Evolutionary conservation across 2,888 invertebrate species (phyloP).

Genomic region (Julus scandinavius): DNA sequence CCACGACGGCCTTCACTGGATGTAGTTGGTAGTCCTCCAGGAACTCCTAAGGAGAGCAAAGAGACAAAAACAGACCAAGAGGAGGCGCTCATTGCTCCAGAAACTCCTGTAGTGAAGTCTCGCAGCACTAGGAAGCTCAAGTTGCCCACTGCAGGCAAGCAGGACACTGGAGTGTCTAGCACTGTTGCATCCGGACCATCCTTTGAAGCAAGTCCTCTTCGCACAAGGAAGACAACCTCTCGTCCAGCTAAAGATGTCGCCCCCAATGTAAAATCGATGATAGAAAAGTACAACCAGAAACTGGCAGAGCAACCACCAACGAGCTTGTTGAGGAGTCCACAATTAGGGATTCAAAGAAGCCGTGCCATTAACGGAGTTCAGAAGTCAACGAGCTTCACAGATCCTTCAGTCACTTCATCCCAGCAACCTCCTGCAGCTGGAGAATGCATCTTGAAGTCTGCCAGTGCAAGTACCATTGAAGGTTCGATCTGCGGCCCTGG

Average conservation of each 20-base stretch:
- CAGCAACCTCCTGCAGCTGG: background rate
- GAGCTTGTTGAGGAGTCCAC: conserved; percentile 48
- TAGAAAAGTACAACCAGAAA: conserved; percentile 56
- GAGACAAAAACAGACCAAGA: background rate
- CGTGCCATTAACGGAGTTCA: background rate
- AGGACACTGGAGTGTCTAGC: background rate
- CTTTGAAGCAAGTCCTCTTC: background rate
- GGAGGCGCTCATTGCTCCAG: background rate
- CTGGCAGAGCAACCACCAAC: conserved; percentile 31
- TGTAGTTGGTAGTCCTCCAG: background rate
- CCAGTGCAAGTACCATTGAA: conserved; percentile 53
- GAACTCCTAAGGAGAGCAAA: background rate
- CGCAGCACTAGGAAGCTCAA: conserved; percentile 55
- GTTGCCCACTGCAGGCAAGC: conserved; percentile 37
- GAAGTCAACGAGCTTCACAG: conserved; percentile 54
- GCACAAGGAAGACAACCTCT: background rate
- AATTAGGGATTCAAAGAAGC: conserved; percentile 18
- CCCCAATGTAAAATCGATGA: conserved; percentile 55
- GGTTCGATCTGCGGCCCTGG: background rate
- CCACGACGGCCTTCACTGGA: background rate
- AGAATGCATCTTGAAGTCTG: conserved; percentile 50
- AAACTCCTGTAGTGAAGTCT: conserved; percentile 54
- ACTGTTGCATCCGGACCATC: background rate
- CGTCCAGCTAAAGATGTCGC: conserved; percentile 52
- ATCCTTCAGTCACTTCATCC: background rate